Conservation (phyloP, 2,888 invertebrate species). For the Helicoverpa assulta region DNA sequence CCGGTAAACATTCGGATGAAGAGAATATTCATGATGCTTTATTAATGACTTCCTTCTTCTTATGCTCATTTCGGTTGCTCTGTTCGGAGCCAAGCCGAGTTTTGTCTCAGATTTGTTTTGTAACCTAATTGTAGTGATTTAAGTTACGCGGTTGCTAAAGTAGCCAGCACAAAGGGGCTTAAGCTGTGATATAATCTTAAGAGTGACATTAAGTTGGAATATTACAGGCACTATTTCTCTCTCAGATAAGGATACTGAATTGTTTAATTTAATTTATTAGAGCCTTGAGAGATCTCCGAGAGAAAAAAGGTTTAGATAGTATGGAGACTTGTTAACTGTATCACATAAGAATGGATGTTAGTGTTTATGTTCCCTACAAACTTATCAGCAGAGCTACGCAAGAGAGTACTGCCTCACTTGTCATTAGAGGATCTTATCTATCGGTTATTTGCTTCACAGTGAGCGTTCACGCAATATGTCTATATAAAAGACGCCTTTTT, state of each 20-base stretch:
- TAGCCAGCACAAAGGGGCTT: conserved; percentile 72
- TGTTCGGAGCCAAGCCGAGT: conserved; percentile 42
- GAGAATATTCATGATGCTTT: conserved; percentile 54
- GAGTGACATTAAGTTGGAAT: conserved; percentile 75
- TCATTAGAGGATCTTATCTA: conserved; percentile 5
- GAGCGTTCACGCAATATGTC: neutral
- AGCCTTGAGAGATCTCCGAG: conserved; percentile 57
- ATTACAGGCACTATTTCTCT: conserved; percentile 77
- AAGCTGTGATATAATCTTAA: conserved; percentile 76
- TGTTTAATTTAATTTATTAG: conserved; percentile 73
- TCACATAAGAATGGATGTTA: conserved; percentile 24
- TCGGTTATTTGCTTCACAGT: neutral
- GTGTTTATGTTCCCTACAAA: conserved; percentile 23
- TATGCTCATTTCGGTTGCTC: conserved; percentile 27
- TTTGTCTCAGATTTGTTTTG: conserved; percentile 70
- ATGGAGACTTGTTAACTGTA: conserved; percentile 15
- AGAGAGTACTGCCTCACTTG: conserved; percentile 6
- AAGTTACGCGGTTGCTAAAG: conserved; percentile 70
- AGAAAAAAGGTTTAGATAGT: conserved; percentile 39
- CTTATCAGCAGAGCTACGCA: conserved; percentile 37
- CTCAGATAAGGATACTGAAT: conserved; percentile 72
- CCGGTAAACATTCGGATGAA: conserved; percentile 20
- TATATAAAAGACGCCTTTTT: neutral
- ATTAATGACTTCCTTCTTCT: conserved; percentile 39
- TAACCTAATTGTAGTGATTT: conserved; percentile 74